Evolutionary conservation across 1,140 invertebrate genomes (phyloP).

Genomic region (Drosophila melanica): DNA sequence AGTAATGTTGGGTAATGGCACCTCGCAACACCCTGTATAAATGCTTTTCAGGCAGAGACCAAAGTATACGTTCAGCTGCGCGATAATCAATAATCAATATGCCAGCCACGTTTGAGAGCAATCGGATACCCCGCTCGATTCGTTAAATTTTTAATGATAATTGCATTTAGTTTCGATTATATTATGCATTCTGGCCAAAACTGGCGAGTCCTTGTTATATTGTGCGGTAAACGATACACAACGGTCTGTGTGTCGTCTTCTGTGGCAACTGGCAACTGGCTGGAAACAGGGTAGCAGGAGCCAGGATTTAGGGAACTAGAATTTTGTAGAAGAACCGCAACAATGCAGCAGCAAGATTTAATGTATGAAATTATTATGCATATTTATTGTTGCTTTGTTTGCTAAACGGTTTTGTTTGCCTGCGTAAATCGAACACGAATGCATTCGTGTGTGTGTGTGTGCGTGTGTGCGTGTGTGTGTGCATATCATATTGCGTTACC

Average conservation of each 20-base stretch:
- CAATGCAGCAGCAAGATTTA: constrained; percentile 50
- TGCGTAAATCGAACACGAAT: constrained; percentile 9
- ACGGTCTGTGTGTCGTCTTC: neutral
- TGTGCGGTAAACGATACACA: constrained; percentile 1
- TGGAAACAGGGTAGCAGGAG: neutral
- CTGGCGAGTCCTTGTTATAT: neutral
- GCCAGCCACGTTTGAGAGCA: neutral
- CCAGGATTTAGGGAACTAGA: neutral
- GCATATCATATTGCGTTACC: constrained; percentile 57
- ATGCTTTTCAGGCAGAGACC: neutral
- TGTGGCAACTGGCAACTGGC: neutral
- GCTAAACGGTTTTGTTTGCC: constrained; percentile 50
- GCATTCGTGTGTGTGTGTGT: neutral
- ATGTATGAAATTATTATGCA: constrained; percentile 74
- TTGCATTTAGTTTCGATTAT: constrained; percentile 34
- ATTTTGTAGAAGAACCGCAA: constrained; percentile 13
- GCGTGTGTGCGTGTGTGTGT: neutral
- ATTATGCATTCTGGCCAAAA: constrained; percentile 2
- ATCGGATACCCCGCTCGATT: neutral
- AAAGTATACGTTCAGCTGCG: neutral
- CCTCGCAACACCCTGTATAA: neutral
- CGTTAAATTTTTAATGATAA: constrained; percentile 40
- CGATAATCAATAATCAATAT: neutral
- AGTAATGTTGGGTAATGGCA: neutral
- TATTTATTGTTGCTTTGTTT: constrained; percentile 73